Evolutionary conservation across 2,888 invertebrate genomes (phyloP).

Genomic region (Sympetrum striolatum): DNA sequence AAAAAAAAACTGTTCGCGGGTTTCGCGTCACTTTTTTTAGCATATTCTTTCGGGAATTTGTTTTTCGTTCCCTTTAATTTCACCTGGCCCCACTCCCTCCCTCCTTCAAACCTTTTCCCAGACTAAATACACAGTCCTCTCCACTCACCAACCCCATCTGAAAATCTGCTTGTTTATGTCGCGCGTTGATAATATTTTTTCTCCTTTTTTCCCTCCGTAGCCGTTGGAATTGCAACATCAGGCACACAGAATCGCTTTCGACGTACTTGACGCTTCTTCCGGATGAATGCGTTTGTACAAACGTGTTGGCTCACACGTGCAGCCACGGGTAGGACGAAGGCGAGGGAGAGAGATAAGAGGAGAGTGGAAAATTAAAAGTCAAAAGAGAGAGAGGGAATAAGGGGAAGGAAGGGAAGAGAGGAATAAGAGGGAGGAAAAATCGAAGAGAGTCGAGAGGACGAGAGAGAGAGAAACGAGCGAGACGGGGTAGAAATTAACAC

Average conservation of each 20-base stretch:
- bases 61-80: no score
- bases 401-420: not conserved
- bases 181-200: not conserved
- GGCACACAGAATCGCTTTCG: conserved; percentile 36
- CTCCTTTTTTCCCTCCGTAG: not conserved
- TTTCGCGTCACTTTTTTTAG: not conserved
- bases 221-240: conserved; percentile 37
- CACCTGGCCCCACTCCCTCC: not conserved
- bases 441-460: not conserved
- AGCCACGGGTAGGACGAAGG: not conserved
- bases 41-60: not conserved
- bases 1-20: not conserved
- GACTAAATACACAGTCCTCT: not conserved
- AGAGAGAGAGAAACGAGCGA: not conserved
- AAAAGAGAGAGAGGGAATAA: not conserved
- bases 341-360: not conserved
- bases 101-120: not conserved
- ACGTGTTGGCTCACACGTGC: conserved; percentile 15
- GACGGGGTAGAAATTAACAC: not conserved
- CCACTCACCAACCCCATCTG: not conserved
- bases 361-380: not conserved
- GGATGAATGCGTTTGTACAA: conserved; percentile 16
- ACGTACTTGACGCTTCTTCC: conserved; percentile 40
- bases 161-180: conserved; percentile 28
- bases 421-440: not conserved